These are phyloP conservation scores for Branchipolynoe longqiensis DNA, from an alignment of 2,888 invertebrate genomes.

Conservation along the genomic window DNA sequence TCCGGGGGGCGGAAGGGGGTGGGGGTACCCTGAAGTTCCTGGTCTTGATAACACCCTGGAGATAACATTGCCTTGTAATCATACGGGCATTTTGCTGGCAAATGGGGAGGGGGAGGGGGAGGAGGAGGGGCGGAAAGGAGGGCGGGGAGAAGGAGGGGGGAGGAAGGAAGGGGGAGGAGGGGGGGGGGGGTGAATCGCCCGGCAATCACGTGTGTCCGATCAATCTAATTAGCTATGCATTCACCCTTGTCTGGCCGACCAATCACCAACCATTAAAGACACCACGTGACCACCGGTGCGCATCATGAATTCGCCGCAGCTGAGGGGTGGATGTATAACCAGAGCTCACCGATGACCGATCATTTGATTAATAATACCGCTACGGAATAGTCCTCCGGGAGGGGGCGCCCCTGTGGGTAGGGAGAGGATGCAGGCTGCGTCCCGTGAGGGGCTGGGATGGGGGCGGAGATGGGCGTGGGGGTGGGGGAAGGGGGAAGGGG, in stretches of 20 bases:
- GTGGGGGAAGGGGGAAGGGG: not conserved
- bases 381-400: slow-evolving; percentile 20
- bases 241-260: slow-evolving; percentile 10
- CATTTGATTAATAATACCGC: slow-evolving; percentile 36
- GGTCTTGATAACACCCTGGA: slow-evolving; percentile 28
- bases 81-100: slow-evolving; percentile 33
- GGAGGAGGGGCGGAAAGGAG: too few species aligned
- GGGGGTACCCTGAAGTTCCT: not conserved
- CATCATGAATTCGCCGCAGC: not conserved
- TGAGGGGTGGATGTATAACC: slow-evolving; percentile 4
- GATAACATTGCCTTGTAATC: slow-evolving; percentile 6
- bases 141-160: too few species aligned
- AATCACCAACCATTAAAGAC: slow-evolving; percentile 37
- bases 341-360: slow-evolving; percentile 11
- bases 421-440: too few species aligned
- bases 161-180: too few species aligned
- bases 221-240: slow-evolving; percentile 53
- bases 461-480: not conserved
- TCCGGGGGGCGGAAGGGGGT: too few species aligned
- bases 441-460: too few species aligned
- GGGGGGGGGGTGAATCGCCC: too few species aligned
- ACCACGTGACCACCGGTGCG: slow-evolving; percentile 30
- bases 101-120: too few species aligned
- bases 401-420: not conserved
- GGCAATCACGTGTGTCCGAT: slow-evolving; percentile 35